Evolutionary conservation across 2,113 vertebrate species (phyloP), one percentile per base, ranked within the genome.

Genomic region (Boulengeromyrus knoepffleri): DNA sequence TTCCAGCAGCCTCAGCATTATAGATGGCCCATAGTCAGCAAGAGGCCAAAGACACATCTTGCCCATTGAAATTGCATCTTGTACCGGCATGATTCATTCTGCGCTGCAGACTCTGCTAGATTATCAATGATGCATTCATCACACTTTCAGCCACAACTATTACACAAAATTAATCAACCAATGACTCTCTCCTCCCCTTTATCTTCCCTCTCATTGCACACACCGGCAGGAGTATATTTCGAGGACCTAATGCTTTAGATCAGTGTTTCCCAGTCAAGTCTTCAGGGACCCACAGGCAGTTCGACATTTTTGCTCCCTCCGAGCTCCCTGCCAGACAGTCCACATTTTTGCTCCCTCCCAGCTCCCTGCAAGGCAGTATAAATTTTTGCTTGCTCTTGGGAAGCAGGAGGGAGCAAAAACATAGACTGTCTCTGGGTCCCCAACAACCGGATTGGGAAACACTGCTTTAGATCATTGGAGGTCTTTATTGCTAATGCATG

Each of bases 51-150:
- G 58, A 27, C 47, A 17, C 47, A 31, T 52, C 49, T 19, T 58
- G 17, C 52, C 31, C 31, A 46, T 2, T 70, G 62, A 80, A 77
- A 85, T 12, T 89, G 52, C 89, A 27, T 62, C 31, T 17, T 58
- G 47, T 15, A 45, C 39, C 77, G 21, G 13, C 50, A 39, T 46
- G 21, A 86, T 66, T 49, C 83, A 15, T 24, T 85, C 74, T n/a
- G 7, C 24, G 77, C 83, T 53, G 27, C 12, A 15, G 58, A 47
- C 62, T 66, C 56, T 8, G 42, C 8, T n/a, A 17, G 88, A 89
- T 83, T 56, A 85, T 58, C 27, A 85, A 47, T 85, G 52, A 80
- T 83, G 36, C 36, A 46, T 89, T 89, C 53, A 89, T 56, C 80
- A 89, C 53, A 27, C 89, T 24, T n/a, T 45, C 74, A 21, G 42